Percentiles rank a stretch among this genome's conserved stretches.
These are phyloP conservation scores for Aspidiotus rigidus DNA, from an alignment of 2,888 invertebrate genomes.

Conservation along the genomic window DNA sequence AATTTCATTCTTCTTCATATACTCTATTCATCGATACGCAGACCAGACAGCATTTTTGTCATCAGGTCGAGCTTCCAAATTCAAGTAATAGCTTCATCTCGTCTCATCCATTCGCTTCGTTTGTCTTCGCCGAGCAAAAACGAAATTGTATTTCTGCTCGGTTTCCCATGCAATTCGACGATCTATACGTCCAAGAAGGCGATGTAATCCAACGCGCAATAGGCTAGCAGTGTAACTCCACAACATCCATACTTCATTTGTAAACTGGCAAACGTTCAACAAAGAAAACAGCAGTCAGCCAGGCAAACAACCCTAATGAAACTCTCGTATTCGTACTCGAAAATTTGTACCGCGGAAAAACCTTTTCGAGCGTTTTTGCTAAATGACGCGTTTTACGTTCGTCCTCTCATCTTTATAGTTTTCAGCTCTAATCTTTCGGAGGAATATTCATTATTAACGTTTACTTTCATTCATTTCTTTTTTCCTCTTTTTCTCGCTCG, in stretches of 20 bases:
- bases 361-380: slow-evolving; percentile 2
- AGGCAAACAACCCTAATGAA: neutral
- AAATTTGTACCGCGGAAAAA: neutral
- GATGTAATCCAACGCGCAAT: neutral
- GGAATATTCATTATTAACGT: slow-evolving; percentile 1
- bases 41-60: no score
- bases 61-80: neutral
- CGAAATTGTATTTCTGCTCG: neutral
- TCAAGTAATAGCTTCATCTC: slow-evolving; percentile 2
- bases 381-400: neutral
- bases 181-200: neutral
- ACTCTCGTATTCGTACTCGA: neutral
- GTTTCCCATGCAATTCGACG: slow-evolving; percentile 2
- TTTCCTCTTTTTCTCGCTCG: neutral
- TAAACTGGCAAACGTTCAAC: neutral
- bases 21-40: no score
- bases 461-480: neutral
- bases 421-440: neutral
- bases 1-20: no score
- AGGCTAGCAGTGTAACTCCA: neutral
- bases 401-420: slow-evolving; percentile 4
- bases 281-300: slow-evolving; percentile 1
- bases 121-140: neutral
- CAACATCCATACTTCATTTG: neutral
- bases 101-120: neutral